Percentiles rank a stretch among this genome's conserved stretches.
Evolutionary conservation across 2,888 invertebrate genomes (phyloP).

Genomic region (Lamproptera curius): DNA sequence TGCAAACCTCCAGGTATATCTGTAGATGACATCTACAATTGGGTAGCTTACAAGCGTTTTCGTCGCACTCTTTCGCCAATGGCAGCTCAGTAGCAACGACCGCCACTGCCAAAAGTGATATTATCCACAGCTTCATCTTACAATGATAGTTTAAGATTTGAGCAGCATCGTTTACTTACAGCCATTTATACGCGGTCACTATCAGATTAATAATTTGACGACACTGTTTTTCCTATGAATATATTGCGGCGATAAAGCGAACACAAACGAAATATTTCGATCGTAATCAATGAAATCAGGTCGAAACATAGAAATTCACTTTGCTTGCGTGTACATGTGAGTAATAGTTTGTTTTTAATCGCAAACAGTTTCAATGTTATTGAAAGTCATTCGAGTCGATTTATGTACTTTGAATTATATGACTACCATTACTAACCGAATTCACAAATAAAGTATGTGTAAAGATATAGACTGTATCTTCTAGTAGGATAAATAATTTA

Average conservation of each 20-base stretch:
- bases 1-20: slow-evolving; percentile 64
- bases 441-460: too few relatives aligned
- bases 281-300: neutral
- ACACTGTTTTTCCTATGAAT: neutral
- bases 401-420: too few relatives aligned
- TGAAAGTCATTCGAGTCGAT: too few relatives aligned
- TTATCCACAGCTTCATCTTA: neutral
- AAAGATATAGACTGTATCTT: too few relatives aligned
- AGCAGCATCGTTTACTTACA: neutral
- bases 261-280: neutral
- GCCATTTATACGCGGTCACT: slow-evolving; percentile 4
- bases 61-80: slow-evolving; percentile 50
- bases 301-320: neutral
- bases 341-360: too few relatives aligned
- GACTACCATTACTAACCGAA: too few relatives aligned
- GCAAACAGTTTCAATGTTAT: too few relatives aligned
- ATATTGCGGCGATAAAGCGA: neutral
- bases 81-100: slow-evolving; percentile 26
- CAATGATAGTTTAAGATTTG: neutral
- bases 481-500: too few relatives aligned
- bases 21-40: slow-evolving; percentile 72
- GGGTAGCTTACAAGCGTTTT: slow-evolving; percentile 65
- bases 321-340: neutral
- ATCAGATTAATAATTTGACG: slow-evolving; percentile 2
- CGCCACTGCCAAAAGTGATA: slow-evolving; percentile 1